Base-by-base conservation (phyloP, 2,888 invertebrate genomes). In the Athalia rosae region DNA sequence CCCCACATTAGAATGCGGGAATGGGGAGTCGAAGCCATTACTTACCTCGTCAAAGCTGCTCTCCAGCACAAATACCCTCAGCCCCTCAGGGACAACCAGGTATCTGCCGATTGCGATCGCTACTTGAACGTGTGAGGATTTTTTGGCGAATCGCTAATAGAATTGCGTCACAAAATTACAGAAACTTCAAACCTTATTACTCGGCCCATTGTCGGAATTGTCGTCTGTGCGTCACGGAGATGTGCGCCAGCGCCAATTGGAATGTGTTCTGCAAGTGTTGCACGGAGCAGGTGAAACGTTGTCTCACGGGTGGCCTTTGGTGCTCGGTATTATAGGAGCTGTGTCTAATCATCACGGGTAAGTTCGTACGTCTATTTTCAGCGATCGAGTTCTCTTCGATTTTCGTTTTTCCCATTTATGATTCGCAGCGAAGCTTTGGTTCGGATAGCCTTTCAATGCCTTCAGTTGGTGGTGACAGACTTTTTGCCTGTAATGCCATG, bases 11-110 rank as follows among this genome's bases (percentile, higher is more conserved):
- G 97, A 80, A 97, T 99, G 97, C 92, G 99, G 56, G 98, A 98
- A 89, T 99, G 98, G 98, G 99, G 99, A 0, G 98, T 98, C 0
- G 98, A 98, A 90, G 98, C 98, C 0, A 94, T 99, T 76, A 98
- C 99, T 0, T 97, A 97, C 87, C 91, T 99, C 66, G 97, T 99
- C 0, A 97, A 96, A 89, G 95, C 97, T 0, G 98, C 98, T 3
- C 92, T 99, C 82, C 95, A 95, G 82, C 95, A 95, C 87, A 96
- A 96, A 87, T 96, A 97, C 88, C 93, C 93, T 9, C 93, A 96
- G 79, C 96, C 97, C 0, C 92, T 95, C 1, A 94, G 95, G 73
- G 95, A 96, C 83, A 97, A 97, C 85, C 95, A 97, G 91, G 96
- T 95, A 87, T 86, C 76, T 62, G 76, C 47, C 69, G 43, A 50